Base-by-base conservation (phyloP, 2,888 invertebrate genomes). In the Chaetogeoica ovagalla region DNA sequence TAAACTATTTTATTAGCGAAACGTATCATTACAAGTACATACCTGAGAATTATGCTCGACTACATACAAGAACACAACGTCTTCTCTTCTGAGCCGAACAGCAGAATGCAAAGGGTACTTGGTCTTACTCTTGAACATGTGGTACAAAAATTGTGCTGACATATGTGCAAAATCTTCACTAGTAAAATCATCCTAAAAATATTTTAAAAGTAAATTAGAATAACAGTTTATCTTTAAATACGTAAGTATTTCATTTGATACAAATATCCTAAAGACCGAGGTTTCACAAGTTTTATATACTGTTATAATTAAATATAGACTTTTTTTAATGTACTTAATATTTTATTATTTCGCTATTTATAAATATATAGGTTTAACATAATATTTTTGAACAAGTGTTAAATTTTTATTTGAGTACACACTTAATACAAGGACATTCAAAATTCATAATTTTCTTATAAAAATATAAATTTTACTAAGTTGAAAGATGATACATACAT, bases 61-160 rank as follows among this genome's bases (percentile, higher is more conserved):
- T 75, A 98, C 90, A 86, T 94, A 97, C 76, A 98, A 89, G 87
- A 97, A 96, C 7, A 98, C 95, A 6, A 97, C 97, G 86, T 98
- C 98, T 85, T 98, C 97, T 48, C 98, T 88, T 85, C 92, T 88
- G 39, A 97, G 89, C 57, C 94, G 88, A 30, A 98, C 93, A 23
- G 97, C 96, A 17, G 95, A 92, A 87, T 97, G 97, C 52, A 98
- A 87, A 2, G 96, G 95, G 86, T 92, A 91, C 83, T 93, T 89
- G 2, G 96, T 94, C 87, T 97, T 97, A 83, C 91, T 91, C 87
- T 96, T 96, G 84, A 98, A 89, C 93, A 98, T 94, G 84, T 94
- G 91, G 86, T 94, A 96, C 62, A 97, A 88, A 68, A 97, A 88
- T 0, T 95, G 92, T 0, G 96, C 96, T 0, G 95, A 93, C 95